A percentile compares a stretch with the other conserved stretches of the same genome.
phyloP scores from a whole-genome alignment of 1,140 invertebrate genomes.

The Caerostris darwini region DNA sequence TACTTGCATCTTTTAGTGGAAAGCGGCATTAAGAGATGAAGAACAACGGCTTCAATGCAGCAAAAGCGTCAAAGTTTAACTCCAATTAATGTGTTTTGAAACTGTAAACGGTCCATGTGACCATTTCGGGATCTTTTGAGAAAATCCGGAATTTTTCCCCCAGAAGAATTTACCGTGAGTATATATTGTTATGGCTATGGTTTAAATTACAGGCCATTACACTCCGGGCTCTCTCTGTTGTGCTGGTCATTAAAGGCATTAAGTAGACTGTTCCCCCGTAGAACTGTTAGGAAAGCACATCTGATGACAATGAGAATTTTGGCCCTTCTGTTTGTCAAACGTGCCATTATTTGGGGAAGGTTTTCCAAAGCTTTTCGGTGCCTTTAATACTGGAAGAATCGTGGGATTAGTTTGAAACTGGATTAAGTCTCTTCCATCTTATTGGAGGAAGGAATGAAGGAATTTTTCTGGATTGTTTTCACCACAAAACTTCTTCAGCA shows the following conservation, averaged over 20 bases:
- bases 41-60: not conserved
- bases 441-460: not conserved
- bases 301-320: slow-evolving; percentile 56
- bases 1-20: slow-evolving; percentile 19
- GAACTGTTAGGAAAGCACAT: slow-evolving; percentile 49
- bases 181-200: slow-evolving; percentile 56
- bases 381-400: not conserved
- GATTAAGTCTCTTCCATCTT: not conserved
- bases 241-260: slow-evolving; percentile 65
- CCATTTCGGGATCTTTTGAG: not conserved
- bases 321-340: slow-evolving; percentile 54
- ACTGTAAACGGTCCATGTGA: slow-evolving; percentile 48
- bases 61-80: slow-evolving; percentile 63
- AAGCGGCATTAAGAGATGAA: not conserved
- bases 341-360: slow-evolving; percentile 29
- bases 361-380: not conserved
- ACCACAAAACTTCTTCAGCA: too few species aligned
- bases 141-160: slow-evolving; percentile 57
- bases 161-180: slow-evolving; percentile 25
- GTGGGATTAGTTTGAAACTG: slow-evolving; percentile 14
- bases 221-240: slow-evolving; percentile 31
- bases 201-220: slow-evolving; percentile 73
- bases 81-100: slow-evolving; percentile 67
- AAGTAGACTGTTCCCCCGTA: slow-evolving; percentile 1
- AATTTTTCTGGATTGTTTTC: not conserved